These are phyloP conservation scores for Acronicta aceris DNA, from an alignment of 2,888 invertebrate species.

Conservation along the genomic window DNA sequence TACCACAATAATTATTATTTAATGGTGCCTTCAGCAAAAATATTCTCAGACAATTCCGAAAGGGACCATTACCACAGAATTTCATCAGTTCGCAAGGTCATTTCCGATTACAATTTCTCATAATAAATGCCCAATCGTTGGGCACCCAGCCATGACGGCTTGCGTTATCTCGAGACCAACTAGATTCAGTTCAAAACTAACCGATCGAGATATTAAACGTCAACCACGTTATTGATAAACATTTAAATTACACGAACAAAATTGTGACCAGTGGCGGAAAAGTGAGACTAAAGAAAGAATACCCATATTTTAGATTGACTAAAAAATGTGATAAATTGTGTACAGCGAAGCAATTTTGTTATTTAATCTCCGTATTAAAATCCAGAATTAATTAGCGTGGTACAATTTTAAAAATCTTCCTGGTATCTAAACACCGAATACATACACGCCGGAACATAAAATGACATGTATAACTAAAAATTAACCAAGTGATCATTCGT, in stretches of 20 bases:
- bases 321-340: neutral
- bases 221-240: slow-evolving; percentile 11
- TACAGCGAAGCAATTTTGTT: neutral
- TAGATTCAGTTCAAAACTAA: slow-evolving; percentile 46
- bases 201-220: slow-evolving; percentile 51
- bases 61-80: slow-evolving; percentile 14
- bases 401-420: too few relatives aligned
- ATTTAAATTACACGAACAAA: neutral
- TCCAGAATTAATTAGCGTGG: neutral
- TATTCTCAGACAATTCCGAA: neutral
- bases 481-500: neutral
- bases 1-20: too few relatives aligned
- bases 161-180: slow-evolving; percentile 61
- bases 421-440: too few relatives aligned
- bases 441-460: neutral
- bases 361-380: neutral
- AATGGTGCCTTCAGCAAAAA: neutral
- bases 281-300: neutral
- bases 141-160: slow-evolving; percentile 59
- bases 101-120: slow-evolving; percentile 40
- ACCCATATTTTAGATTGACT: neutral
- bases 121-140: slow-evolving; percentile 60
- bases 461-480: neutral
- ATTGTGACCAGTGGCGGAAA: neutral
- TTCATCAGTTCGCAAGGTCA: slow-evolving; percentile 46